phyloP scores from a whole-genome alignment of 2,888 invertebrate species.

The Peribatodes rhomboidaria region DNA sequence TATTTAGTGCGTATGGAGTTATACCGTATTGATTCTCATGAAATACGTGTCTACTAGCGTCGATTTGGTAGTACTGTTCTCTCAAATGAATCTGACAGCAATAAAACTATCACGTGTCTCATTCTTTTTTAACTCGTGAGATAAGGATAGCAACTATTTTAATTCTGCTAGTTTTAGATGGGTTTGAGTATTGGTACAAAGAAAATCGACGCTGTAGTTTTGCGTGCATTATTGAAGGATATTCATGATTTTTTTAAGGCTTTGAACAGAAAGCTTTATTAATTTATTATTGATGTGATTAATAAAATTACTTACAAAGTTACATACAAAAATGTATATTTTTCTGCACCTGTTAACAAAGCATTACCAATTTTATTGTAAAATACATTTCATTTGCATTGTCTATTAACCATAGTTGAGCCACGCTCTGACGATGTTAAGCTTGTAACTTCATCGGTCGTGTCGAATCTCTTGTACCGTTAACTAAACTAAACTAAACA shows the following conservation, averaged over 20 bases:
- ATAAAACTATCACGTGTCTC: not conserved
- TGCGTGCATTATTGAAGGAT: not conserved
- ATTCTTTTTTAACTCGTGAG: not conserved
- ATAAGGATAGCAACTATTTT: not conserved
- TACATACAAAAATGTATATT: conserved; percentile 65
- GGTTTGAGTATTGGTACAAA: too few relatives aligned
- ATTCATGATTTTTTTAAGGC: too few relatives aligned
- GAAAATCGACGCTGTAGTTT: not conserved
- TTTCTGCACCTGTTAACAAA: conserved; percentile 74
- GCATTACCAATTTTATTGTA: conserved; percentile 61
- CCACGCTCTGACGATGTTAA: too few relatives aligned
- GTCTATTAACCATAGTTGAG: too few relatives aligned
- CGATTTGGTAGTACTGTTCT: not conserved
- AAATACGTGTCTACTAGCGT: too few relatives aligned
- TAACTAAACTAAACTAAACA: not conserved
- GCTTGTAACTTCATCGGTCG: not conserved
- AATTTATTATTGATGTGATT: conserved; percentile 61
- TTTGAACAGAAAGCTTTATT: too few relatives aligned
- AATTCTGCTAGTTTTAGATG: not conserved
- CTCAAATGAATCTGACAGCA: not conserved
- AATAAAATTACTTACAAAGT: conserved; percentile 58
- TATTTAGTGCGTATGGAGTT: not conserved
- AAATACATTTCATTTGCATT: too few relatives aligned
- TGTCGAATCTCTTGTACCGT: not conserved
- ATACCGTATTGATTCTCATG: too few relatives aligned